phyloP scores from a whole-genome alignment of 2,888 invertebrate genomes.

The Timema cristinae region DNA sequence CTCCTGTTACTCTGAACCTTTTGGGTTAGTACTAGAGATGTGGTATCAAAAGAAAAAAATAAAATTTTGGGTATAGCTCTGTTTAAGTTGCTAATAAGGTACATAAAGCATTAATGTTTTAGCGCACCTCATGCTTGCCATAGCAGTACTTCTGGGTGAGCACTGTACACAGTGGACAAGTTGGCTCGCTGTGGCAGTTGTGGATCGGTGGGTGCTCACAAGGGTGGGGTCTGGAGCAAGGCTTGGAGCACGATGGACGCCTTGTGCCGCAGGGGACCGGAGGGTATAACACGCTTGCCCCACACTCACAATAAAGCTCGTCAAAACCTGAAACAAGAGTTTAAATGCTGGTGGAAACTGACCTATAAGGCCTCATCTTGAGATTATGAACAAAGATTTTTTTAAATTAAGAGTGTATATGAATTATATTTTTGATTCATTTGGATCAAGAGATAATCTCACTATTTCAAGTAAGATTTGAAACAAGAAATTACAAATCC shows the following conservation, averaged over 20 bases:
- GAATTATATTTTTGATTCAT: too few species aligned
- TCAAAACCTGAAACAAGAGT: conserved; percentile 58
- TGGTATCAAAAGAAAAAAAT: not conserved
- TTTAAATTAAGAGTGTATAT: too few species aligned
- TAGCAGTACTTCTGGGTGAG: conserved; percentile 82
- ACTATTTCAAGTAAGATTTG: too few species aligned
- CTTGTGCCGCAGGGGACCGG: conserved; percentile 91
- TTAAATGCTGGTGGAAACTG: too few species aligned
- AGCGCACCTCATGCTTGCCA: conserved; percentile 64
- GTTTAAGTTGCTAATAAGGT: not conserved
- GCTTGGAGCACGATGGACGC: conserved; percentile 72
- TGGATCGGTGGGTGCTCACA: conserved; percentile 84
- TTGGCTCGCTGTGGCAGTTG: conserved; percentile 69
- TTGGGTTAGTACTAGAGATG: too few species aligned
- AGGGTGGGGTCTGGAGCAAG: conserved; percentile 69
- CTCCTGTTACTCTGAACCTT: too few species aligned
- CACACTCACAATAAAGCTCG: conserved; percentile 89
- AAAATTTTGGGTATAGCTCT: not conserved
- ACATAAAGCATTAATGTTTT: not conserved
- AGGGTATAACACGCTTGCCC: conserved; percentile 77
- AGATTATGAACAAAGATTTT: too few species aligned
- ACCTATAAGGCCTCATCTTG: too few species aligned
- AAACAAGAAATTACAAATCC: too few species aligned
- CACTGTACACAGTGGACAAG: conserved; percentile 82
- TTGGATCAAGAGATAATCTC: too few species aligned